Evolutionary conservation across 2,888 invertebrate species (phyloP).

Genomic region (Xestoiulus laeticollis): DNA sequence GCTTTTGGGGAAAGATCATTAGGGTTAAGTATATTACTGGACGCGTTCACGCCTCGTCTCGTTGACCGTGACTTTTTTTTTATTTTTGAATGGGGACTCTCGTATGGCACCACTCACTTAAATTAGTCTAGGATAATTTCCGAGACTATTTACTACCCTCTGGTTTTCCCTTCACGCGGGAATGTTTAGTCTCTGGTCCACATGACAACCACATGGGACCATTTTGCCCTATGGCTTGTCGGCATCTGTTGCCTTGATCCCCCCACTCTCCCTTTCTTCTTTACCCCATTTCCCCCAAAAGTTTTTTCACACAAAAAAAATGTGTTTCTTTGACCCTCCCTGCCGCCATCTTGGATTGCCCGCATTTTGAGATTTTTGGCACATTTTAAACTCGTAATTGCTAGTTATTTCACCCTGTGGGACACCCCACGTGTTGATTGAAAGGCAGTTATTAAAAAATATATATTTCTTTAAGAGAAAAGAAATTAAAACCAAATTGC

Average conservation of each 20-base stretch:
- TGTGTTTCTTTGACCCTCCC: not conserved
- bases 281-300: conserved; percentile 4
- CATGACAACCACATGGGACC: conserved; percentile 26
- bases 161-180: not conserved
- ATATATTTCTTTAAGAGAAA: not conserved
- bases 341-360: conserved; percentile 22
- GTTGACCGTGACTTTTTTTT: not conserved
- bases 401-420: not conserved
- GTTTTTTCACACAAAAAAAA: not conserved
- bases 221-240: conserved; percentile 26
- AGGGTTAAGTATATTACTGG: not conserved
- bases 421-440: conserved; percentile 19
- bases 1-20: not conserved
- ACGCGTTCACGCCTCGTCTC: conserved; percentile 6
- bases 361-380: not conserved
- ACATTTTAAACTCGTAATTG: not conserved
- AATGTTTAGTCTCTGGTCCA: conserved; percentile 26
- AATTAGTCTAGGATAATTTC: conserved; percentile 26
- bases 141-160: conserved; percentile 26
- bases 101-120: conserved; percentile 26
- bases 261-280: not conserved
- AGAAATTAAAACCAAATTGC: not conserved
- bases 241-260: conserved; percentile 15
- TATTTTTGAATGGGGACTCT: not conserved
- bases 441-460: conserved; percentile 9